Evolutionary conservation across 2,888 invertebrate species (phyloP).

Genomic region (Heliconius charithonia): DNA sequence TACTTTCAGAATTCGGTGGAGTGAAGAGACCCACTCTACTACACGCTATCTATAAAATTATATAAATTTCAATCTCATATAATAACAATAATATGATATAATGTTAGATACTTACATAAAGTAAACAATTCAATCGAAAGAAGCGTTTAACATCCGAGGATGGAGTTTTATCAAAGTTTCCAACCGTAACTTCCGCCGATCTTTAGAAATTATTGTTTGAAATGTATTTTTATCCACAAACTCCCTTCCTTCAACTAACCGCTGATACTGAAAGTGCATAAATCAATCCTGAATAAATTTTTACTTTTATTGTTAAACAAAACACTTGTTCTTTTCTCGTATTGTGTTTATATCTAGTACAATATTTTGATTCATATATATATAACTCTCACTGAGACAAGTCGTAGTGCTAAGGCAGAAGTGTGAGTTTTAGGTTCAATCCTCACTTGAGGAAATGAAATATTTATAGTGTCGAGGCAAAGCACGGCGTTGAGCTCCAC

Average conservation of each 20-base stretch:
- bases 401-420: too few relatives aligned
- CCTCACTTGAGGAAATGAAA: too few relatives aligned
- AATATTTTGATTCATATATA: too few relatives aligned
- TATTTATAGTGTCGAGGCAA: too few relatives aligned
- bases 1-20: too few relatives aligned
- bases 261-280: slow-evolving; percentile 13
- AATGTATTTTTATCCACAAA: slow-evolving; percentile 35
- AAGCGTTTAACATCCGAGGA: slow-evolving; percentile 24
- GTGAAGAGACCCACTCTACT: too few relatives aligned
- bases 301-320: neutral
- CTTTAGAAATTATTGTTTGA: slow-evolving; percentile 34
- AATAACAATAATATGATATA: neutral
- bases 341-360: neutral
- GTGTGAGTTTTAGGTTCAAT: too few relatives aligned
- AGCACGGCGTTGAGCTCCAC: too few relatives aligned
- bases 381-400: too few relatives aligned
- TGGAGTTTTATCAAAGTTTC: slow-evolving; percentile 37
- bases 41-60: too few relatives aligned
- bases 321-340: neutral
- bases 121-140: slow-evolving; percentile 27
- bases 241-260: slow-evolving; percentile 17
- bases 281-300: slow-evolving; percentile 7
- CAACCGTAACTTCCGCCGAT: slow-evolving; percentile 32
- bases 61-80: too few relatives aligned
- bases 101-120: neutral